phyloP scores from a whole-genome alignment of 2,113 vertebrate genomes.

The Agelaius phoeniceus region DNA sequence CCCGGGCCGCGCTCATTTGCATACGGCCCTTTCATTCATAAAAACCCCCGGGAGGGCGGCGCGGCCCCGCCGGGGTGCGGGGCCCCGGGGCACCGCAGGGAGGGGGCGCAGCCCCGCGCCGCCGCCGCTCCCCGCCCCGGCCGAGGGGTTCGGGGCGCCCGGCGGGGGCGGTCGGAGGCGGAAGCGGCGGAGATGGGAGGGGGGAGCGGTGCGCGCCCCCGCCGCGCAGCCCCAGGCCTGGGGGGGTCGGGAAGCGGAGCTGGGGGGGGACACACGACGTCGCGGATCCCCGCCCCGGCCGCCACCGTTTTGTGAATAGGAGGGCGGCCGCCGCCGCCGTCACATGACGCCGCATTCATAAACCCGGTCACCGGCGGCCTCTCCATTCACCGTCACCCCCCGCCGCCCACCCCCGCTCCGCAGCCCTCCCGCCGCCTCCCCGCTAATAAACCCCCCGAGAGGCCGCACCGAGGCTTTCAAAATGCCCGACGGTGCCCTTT shows the following conservation, averaged over 20 bases:
- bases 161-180: no score
- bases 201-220: neutral
- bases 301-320: slow-evolving; percentile 74
- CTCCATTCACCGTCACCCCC: slow-evolving; percentile 72
- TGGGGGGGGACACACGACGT: neutral
- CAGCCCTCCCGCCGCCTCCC: neutral
- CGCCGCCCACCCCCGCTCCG: neutral
- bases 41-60: no score
- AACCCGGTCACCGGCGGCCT: slow-evolving; percentile 79
- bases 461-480: neutral
- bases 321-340: slow-evolving; percentile 73
- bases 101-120: no score
- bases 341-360: slow-evolving; percentile 89
- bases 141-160: no score
- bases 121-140: no score
- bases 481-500: neutral
- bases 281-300: neutral
- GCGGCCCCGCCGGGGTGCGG: no score
- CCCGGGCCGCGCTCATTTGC: no score
- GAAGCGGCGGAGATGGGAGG: neutral
- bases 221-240: neutral
- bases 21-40: no score
- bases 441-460: neutral
- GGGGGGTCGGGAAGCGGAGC: neutral
- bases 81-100: no score